Evolutionary conservation across 2,888 invertebrate species (phyloP), one percentile per base, ranked within the genome.

Genomic region (Ormia ochracea): DNA sequence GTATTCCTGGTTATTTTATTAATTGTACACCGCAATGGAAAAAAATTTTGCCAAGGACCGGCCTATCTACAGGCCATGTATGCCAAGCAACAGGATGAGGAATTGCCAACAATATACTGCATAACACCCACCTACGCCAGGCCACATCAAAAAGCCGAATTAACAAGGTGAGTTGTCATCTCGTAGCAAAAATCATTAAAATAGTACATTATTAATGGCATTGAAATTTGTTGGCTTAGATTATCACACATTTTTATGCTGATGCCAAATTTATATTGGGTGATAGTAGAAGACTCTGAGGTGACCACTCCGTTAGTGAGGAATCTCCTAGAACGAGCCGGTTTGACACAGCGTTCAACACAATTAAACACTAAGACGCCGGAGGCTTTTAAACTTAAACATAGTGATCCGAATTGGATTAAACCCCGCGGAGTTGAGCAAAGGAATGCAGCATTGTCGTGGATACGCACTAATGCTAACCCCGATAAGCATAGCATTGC

Each of bases 61-160:
- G 85, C 85, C 6, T 87, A 83, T 61, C 81, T 89, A 10, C 88
- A 86, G 78, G 82, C 82, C 2, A 84, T 88, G 78, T 89, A 86
- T 78, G 81, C 83, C 0, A 83, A 81, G 21, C 80, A 82, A 5
- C 80, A 83, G 28, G 77, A 85, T 23, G 84, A 84, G 38, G 81
- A 85, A 54, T 81, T 89, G 79, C 95, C 96, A 33, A 93, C 91
- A 36, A 96, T 98, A 83, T 98, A 96, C 89, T 95, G 95, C 14
- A 94, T 98, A 83, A 98, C 98, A 3, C 98, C 98, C 36, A 98
- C 98, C 0, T 96, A 97, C 89, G 90, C 93, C 26, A 92, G 98
- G 78, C 93, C 95, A 43, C 95, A 95, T 31, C 98, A 98, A 90
- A 97, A 97, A 90, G 98, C 98, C 9, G 98, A 98, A 89, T 91